phyloP scores from a whole-genome alignment of 2,797 vertebrate genomes.

The Rallus crepitans region DNA sequence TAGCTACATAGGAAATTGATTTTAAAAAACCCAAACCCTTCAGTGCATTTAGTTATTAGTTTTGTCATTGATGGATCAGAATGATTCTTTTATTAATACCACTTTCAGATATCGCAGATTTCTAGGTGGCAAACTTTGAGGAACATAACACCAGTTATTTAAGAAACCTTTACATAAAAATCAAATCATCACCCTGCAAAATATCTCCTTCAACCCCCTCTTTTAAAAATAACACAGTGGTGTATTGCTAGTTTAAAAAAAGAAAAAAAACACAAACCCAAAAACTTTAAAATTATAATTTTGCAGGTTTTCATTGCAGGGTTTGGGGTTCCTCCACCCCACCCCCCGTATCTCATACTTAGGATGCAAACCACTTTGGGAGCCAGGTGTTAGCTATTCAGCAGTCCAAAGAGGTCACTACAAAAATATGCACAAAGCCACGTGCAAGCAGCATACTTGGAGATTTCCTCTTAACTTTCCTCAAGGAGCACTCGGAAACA shows the following conservation, averaged over 20 bases:
- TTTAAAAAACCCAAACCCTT: background rate
- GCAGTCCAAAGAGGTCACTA: background rate
- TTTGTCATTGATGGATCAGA: background rate
- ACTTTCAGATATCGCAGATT: background rate
- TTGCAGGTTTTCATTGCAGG: accelerated
- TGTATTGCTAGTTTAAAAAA: no score
- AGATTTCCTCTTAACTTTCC: background rate
- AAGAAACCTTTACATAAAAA: background rate
- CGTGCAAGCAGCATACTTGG: accelerated
- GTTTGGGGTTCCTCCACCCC: no score
- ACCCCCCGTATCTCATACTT: accelerated
- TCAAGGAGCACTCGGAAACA: background rate
- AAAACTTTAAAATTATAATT: no score
- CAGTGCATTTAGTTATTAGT: background rate
- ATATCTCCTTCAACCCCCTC: background rate
- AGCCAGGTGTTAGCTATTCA: background rate
- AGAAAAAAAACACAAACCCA: no score
- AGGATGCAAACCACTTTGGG: background rate
- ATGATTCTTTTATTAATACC: background rate
- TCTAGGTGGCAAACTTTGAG: accelerated
- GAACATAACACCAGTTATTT: background rate
- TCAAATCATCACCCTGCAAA: background rate
- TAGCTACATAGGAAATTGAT: background rate
- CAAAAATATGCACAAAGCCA: background rate
- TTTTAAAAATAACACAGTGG: background rate